Base-by-base conservation (phyloP, 2,888 invertebrate genomes). In the Callimorpha dominula region DNA sequence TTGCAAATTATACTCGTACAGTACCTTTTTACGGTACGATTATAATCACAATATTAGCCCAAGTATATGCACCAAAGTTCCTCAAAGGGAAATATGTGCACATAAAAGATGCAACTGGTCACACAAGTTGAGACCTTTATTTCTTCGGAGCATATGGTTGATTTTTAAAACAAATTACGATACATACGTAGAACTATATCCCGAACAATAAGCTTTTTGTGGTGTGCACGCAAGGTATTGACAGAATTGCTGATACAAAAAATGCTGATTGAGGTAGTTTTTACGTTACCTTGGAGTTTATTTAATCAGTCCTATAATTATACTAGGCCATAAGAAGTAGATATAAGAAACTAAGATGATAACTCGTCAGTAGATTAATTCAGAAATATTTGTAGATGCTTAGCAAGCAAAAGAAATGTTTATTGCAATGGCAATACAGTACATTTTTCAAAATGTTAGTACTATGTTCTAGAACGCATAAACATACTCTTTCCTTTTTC, bases 251-350 rank as follows among this genome's bases (percentile, higher is more conserved):
- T 72, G 57, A 42, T 20, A 78, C 66, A 81, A 76, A 81, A 81
- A 81, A 52, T 57, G 54, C 7, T 8, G 63, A 73, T 65, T 50
- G 42, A 64, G 15, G 46, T n/a, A 57, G 62, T 81, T 79, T 81
- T 81, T 79, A n/a, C 14, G 72, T 74, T 69, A 70, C 80, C 78
- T 81, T 80, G 73, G 72, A 60, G 46, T 73, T 72, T 70, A 68
- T 64, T 79, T 78, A 73, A 75, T 73, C 76, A 68, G 69, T 77
- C 20, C 72, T 72, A 72, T 79, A 68, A 79, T 71, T 74, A 72
- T 68, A 42, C 65, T 46, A 52, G 14, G 4, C 42, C 67, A 65
- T 52, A 73, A 70, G 43, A 71, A 78, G 64, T 72, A 11, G 62
- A 46, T 75, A 62, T 46, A 76, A 73, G 46, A 76, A 78, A 77